A percentile compares a stretch with the other conserved stretches of the same genome.
Conservation (phyloP, 2,113 vertebrate species). For the Grammomys dolichurus region DNA sequence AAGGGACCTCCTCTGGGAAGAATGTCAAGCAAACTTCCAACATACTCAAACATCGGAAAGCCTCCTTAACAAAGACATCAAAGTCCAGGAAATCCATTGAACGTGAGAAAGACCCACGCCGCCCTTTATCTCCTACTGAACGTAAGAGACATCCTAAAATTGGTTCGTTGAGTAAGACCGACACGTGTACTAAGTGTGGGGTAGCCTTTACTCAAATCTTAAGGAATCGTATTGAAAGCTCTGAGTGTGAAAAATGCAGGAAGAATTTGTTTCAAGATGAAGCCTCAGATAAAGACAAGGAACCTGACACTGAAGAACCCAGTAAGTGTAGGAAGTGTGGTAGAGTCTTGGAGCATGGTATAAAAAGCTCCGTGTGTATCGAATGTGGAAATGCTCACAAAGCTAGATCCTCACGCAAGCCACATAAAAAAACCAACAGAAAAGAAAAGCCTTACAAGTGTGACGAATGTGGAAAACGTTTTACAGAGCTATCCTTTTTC, state of each 20-base stretch:
- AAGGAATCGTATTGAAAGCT: conserved; percentile 12
- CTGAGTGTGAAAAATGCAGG: conserved; percentile 67
- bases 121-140: conserved; percentile 31
- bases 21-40: conserved; percentile 36
- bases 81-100: conserved; percentile 60
- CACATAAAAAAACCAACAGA: conserved; percentile 57
- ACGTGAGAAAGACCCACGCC: conserved; percentile 12
- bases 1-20: conserved; percentile 32
- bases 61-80: conserved; percentile 69
- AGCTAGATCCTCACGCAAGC: conserved; percentile 53
- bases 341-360: conserved; percentile 72
- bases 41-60: conserved; percentile 58
- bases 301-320: conserved; percentile 50
- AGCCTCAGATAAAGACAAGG: conserved; percentile 51
- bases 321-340: conserved; percentile 82
- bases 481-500: conserved; percentile 65
- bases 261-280: conserved; percentile 1
- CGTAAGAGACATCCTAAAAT: conserved; percentile 64
- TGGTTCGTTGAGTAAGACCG: background rate
- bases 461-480: conserved; percentile 64
- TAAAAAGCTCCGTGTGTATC: conserved; percentile 70
- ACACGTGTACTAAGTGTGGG: conserved; percentile 72
- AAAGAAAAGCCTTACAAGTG: conserved; percentile 73
- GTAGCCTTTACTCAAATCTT: conserved; percentile 25
- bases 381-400: conserved; percentile 79